A percentile compares a stretch with the other conserved stretches of the same genome.
Conservation (phyloP, 1,140 invertebrate genomes). For the Limonius californicus region DNA sequence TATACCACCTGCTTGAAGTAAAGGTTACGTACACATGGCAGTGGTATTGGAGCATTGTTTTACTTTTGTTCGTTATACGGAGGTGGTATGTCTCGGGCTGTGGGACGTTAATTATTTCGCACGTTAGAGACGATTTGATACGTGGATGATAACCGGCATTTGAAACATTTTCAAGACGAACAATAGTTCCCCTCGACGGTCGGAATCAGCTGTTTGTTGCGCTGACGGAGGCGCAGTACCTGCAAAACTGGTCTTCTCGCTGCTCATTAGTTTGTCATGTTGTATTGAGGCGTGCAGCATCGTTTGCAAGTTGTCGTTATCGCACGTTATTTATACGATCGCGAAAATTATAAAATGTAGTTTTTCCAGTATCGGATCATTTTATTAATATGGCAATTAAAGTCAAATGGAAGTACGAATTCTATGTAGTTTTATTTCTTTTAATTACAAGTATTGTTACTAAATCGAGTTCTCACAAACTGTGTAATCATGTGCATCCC, state of each 20-base stretch:
- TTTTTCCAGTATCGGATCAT: conserved; percentile 4
- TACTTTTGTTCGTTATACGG: too few species aligned
- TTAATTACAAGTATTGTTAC: neutral
- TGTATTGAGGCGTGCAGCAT: neutral
- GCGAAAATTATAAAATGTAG: conserved; percentile 13
- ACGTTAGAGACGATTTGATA: too few species aligned
- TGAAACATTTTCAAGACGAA: too few species aligned
- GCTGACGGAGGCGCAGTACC: neutral
- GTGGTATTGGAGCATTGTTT: too few species aligned
- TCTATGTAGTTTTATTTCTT: neutral
- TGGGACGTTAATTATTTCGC: too few species aligned
- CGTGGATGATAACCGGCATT: too few species aligned
- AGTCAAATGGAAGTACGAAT: conserved; percentile 16
- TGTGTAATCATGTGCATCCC: conserved; percentile 29
- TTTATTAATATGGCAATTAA: conserved; percentile 17
- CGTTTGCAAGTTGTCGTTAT: neutral
- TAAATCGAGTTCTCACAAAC: conserved; percentile 14
- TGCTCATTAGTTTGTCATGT: conserved; percentile 1
- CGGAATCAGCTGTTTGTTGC: conserved; percentile 1
- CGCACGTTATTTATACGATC: neutral
- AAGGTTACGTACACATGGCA: too few species aligned
- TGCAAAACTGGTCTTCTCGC: conserved; percentile 2
- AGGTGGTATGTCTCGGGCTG: too few species aligned
- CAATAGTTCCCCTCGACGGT: neutral
- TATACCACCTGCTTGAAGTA: too few species aligned